A percentile compares a stretch with the other conserved stretches of the same genome.
Evolutionary conservation across 2,888 invertebrate genomes (phyloP).

Genomic region (Barypeithes pellucidus): DNA sequence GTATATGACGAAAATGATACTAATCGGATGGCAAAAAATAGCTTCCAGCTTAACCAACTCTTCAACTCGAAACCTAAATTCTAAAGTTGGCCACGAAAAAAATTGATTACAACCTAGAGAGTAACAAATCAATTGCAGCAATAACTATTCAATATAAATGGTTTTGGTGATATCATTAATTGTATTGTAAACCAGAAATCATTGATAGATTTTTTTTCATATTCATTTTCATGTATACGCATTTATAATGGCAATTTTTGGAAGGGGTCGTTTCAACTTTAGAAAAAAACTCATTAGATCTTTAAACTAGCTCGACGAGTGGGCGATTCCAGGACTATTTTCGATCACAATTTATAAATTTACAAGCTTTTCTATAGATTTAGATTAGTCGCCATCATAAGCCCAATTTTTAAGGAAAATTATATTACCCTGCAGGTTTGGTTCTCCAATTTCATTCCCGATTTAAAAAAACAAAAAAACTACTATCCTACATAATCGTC

Average conservation of each 20-base stretch:
- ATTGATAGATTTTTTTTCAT: conserved; percentile 37
- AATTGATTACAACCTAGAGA: conserved; percentile 48
- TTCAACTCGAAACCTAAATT: conserved; percentile 28
- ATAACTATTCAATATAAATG: conserved; percentile 38
- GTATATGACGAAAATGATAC: no score
- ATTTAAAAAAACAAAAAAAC: neutral
- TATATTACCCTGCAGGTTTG: no score
- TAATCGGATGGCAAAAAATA: neutral
- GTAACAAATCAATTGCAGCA: conserved; percentile 46
- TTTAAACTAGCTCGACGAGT: no score
- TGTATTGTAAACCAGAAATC: conserved; percentile 34
- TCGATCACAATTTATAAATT: no score
- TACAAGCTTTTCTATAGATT: no score
- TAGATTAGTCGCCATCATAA: no score
- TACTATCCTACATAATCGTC: conserved; percentile 9
- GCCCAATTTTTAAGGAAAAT: no score
- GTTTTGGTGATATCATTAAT: conserved; percentile 38
- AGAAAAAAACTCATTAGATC: no score
- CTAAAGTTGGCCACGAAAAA: conserved; percentile 48
- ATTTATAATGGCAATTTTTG: conserved; percentile 31
- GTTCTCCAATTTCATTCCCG: neutral
- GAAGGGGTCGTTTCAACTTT: conserved; percentile 11
- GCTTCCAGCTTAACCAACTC: neutral
- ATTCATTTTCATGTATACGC: neutral
- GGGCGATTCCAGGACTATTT: no score